These are phyloP conservation scores for Tryphoninae sp. DNA, from an alignment of 2,888 invertebrate genomes.

Conservation along the genomic window DNA sequence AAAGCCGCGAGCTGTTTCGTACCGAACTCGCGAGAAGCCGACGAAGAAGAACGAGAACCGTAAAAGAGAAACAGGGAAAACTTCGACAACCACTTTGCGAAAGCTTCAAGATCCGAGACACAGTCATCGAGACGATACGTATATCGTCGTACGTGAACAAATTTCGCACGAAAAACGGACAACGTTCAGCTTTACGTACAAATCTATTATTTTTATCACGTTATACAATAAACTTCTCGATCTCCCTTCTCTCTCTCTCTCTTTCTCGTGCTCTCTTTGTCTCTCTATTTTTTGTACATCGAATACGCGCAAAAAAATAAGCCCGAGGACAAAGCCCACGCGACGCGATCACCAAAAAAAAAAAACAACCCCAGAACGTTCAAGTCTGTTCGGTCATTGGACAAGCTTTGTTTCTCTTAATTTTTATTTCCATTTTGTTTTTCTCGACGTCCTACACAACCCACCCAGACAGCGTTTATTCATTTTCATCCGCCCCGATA, in stretches of 20 bases:
- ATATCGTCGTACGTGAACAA: constrained; percentile 8
- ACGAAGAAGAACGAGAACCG: constrained; percentile 23
- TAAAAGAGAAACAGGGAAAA: background rate
- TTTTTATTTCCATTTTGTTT: background rate
- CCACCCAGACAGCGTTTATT: background rate
- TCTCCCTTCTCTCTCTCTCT: background rate
- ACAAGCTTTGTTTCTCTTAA: background rate
- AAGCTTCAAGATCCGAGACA: background rate
- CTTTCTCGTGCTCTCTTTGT: background rate
- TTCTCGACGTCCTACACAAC: background rate
- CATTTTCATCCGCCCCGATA: background rate
- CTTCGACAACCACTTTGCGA: background rate
- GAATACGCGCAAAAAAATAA: background rate
- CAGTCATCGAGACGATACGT: background rate
- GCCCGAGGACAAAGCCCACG: background rate
- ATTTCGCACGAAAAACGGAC: constrained; percentile 12
- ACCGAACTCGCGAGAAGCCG: constrained; percentile 23
- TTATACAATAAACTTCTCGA: background rate
- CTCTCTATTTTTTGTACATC: background rate
- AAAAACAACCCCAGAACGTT: background rate
- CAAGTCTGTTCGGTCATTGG: background rate
- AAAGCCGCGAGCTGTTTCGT: constrained; percentile 5
- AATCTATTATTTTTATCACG: background rate
- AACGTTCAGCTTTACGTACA: background rate
- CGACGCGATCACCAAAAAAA: background rate